Base-by-base conservation (phyloP, 2,888 invertebrate genomes). In the Tholera decimalis region DNA sequence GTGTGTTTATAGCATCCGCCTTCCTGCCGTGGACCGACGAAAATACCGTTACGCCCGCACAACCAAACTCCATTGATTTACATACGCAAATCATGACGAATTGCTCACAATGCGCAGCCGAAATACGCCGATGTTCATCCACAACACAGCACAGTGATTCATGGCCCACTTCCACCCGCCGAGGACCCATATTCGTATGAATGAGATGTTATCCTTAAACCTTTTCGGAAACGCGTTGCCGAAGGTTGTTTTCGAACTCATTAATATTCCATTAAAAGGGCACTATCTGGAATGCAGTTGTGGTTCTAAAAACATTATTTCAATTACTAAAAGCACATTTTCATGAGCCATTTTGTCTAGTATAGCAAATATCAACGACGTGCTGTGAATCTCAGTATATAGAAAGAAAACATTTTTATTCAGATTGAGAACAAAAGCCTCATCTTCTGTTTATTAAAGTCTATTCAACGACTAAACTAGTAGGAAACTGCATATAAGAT, bases 41-140 rank as follows among this genome's bases (percentile, higher is more conserved):
- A 93, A 94, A 94, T 93, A 94, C 95, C 93, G 95, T 94, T 95
- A 93, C 89, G 85, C 89, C 87, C 90, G 90, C 91, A 91, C 91
- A 91, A 89, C 93, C 92, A 88, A 94, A 94, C 92, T 92, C 88
- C 91, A 92, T 91, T 90, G 92, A 94, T 94, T 95, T 94, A 93
- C 94, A 94, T 95, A 94, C 93, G 93, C 93, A 92, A 93, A 92
- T 93, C 93, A 92, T 94, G 94, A 93, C 93, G 94, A 94, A 93
- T 93, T 93, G 90, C 90, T 86, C 88, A 91, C 93, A 91, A 91
- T 91, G 90, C 91, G 90, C 88, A 89, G 89, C 89, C 92, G 79
- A 91, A 93, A 91, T 92, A 89, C 86, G 81, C 82, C 83, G 74
- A 80, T 79, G 82, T 85, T 84, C 83, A 82, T 83, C 78, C 73